phyloP scores from a whole-genome alignment of 2,888 invertebrate genomes.

The Diplolepis rosae region DNA sequence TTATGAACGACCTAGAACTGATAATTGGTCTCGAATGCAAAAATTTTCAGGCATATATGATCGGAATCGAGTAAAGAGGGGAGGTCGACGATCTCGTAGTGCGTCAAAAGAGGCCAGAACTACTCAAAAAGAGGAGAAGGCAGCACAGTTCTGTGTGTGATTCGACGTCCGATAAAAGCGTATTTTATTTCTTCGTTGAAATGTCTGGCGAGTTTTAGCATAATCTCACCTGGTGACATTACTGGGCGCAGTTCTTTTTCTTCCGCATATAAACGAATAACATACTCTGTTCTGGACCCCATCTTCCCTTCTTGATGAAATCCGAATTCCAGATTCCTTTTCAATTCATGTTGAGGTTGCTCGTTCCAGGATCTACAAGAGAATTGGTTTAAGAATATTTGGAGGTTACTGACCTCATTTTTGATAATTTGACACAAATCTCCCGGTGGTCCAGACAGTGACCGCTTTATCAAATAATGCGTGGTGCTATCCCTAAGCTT shows the following conservation, averaged over 20 bases:
- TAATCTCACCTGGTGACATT: rapidly evolving
- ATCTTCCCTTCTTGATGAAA: not conserved
- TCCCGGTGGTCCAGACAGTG: not conserved
- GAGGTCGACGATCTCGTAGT: no score
- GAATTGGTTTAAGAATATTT: not conserved
- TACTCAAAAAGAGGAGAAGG: no score
- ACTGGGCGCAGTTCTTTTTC: not conserved
- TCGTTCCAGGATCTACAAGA: not conserved
- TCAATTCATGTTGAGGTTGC: not conserved
- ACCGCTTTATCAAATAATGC: not conserved
- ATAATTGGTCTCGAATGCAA: no score
- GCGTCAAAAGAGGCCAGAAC: no score
- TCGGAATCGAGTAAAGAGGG: no score
- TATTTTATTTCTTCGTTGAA: not conserved
- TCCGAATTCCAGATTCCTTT: not conserved
- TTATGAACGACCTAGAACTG: no score
- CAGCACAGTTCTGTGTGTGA: no score
- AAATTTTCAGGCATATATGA: no score
- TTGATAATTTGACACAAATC: not conserved
- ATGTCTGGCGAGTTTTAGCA: not conserved
- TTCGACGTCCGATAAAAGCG: not conserved
- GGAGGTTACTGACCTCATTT: not conserved
- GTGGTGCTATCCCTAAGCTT: not conserved
- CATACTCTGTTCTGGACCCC: rapidly evolving
- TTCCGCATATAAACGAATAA: not conserved